Percentiles rank a stretch among this genome's conserved stretches.
Evolutionary conservation across 1,140 invertebrate genomes (phyloP).

Genomic region (Dendroctonus ponderosae): DNA sequence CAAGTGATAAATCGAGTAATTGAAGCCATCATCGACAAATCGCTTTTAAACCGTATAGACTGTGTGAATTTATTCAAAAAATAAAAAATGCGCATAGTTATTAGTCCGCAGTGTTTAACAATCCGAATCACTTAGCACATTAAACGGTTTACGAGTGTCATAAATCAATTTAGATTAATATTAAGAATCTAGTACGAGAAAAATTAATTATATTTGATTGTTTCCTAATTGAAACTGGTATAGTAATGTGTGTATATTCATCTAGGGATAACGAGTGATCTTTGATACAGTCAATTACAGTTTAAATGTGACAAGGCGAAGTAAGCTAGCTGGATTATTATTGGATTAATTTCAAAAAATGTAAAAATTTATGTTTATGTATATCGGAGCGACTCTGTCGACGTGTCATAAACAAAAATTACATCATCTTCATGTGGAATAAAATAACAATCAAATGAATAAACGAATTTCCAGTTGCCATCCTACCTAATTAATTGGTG

Average conservation of each 20-base stretch:
- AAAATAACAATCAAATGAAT: constrained; percentile 5
- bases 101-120: constrained; percentile 8
- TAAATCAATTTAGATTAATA: constrained; percentile 16
- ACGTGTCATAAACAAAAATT: too few species aligned
- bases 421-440: too few species aligned
- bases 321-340: too few species aligned
- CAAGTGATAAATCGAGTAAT: constrained; percentile 14
- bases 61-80: constrained; percentile 6
- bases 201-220: constrained; percentile 3
- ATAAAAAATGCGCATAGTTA: constrained; percentile 18
- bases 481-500: constrained; percentile 12
- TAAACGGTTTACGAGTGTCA: constrained; percentile 15
- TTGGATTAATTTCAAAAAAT: too few species aligned
- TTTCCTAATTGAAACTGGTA: background rate
- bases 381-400: too few species aligned
- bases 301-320: too few species aligned
- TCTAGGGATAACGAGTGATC: too few species aligned
- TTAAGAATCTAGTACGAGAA: background rate
- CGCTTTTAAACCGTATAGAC: background rate
- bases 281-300: too few species aligned
- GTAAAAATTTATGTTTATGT: too few species aligned
- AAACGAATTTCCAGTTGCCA: constrained; percentile 4
- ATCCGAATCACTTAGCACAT: background rate
- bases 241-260: background rate
- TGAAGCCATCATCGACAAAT: constrained; percentile 11